These are phyloP conservation scores for Myzus persicae DNA, from an alignment of 1,140 invertebrate genomes.

Conservation along the genomic window DNA sequence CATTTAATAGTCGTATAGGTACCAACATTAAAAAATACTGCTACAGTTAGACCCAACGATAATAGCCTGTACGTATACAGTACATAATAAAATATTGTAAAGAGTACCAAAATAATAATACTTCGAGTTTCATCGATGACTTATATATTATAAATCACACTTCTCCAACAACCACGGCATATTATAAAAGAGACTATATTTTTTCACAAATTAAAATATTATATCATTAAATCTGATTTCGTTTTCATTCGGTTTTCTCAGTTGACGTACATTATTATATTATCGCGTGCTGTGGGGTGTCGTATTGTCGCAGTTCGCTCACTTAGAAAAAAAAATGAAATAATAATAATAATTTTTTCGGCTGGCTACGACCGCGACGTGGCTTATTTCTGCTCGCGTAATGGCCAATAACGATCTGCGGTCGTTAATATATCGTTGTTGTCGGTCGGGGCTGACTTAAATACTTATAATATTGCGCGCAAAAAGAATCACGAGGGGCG, in stretches of 20 bases:
- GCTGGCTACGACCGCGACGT: background rate
- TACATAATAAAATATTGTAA: no score
- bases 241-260: background rate
- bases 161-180: no score
- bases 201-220: background rate
- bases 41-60: no score
- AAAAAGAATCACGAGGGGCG: background rate
- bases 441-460: slow-evolving; percentile 16
- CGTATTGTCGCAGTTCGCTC: background rate
- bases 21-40: no score
- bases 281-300: background rate
- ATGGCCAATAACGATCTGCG: slow-evolving; percentile 20
- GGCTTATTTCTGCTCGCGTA: slow-evolving; percentile 31
- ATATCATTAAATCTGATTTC: background rate
- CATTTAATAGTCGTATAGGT: no score
- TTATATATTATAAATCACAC: no score
- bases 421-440: slow-evolving; percentile 40
- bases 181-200: background rate
- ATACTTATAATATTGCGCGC: background rate
- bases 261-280: background rate
- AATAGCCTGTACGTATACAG: no score
- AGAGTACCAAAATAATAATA: no score
- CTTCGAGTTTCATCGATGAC: no score
- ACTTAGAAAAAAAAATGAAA: slow-evolving; percentile 2
- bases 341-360: background rate